phyloP scores from a whole-genome alignment of 1,140 invertebrate species.

The Drosophila eugracilis region DNA sequence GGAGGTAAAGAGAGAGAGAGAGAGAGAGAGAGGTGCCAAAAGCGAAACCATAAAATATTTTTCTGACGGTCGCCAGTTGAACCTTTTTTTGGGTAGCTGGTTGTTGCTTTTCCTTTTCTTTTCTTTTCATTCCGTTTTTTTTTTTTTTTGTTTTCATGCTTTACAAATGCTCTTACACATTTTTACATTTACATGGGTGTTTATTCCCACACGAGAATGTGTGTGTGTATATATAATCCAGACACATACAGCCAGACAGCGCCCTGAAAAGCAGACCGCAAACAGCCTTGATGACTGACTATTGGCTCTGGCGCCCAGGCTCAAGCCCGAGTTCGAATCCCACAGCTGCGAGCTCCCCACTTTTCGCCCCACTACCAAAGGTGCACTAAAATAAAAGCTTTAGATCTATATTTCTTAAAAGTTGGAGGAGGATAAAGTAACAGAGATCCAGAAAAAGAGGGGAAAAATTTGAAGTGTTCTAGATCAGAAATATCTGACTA shows the following conservation, averaged over 20 bases:
- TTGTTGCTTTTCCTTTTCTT: slow-evolving; percentile 8
- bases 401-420: too few species aligned
- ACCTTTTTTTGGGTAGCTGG: slow-evolving; percentile 48
- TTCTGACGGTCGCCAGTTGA: slow-evolving; percentile 56
- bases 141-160: slow-evolving; percentile 10
- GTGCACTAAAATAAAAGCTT: slow-evolving; percentile 23
- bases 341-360: slow-evolving; percentile 28
- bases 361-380: slow-evolving; percentile 5
- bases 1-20: too few species aligned
- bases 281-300: slow-evolving; percentile 63
- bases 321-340: slow-evolving; percentile 36
- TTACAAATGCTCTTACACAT: slow-evolving; percentile 32
- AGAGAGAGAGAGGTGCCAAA: slow-evolving; percentile 41
- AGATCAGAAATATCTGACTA: too few species aligned
- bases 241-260: slow-evolving; percentile 41
- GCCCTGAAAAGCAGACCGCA: slow-evolving; percentile 55
- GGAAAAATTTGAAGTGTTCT: too few species aligned
- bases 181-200: slow-evolving; percentile 39
- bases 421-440: too few species aligned
- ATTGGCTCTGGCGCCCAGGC: slow-evolving; percentile 49
- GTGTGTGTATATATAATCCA: slow-evolving; percentile 8
- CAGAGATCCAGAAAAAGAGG: too few species aligned
- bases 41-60: slow-evolving; percentile 68
- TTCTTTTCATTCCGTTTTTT: background rate
- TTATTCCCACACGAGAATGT: slow-evolving; percentile 34